These are phyloP conservation scores for Alcis repandata DNA, from an alignment of 2,888 invertebrate genomes.

Conservation along the genomic window DNA sequence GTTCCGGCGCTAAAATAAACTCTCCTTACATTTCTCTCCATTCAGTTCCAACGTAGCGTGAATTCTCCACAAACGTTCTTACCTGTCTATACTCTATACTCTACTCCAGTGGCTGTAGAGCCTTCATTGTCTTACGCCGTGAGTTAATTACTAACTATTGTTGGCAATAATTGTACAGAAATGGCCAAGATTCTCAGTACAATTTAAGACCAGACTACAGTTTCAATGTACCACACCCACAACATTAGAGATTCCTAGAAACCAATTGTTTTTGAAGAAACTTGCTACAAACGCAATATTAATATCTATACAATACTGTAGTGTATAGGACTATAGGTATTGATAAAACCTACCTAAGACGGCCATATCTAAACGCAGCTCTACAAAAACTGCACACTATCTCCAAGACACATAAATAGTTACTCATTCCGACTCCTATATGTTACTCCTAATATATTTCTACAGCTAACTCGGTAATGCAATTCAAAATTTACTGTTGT, in stretches of 20 bases:
- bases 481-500: conserved; percentile 51
- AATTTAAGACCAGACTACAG: not conserved
- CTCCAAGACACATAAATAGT: not conserved
- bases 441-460: conserved; percentile 23
- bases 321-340: too few species aligned
- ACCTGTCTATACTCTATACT: conserved; percentile 31
- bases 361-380: too few species aligned
- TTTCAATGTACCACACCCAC: not conserved
- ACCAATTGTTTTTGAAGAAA: not conserved
- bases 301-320: too few species aligned
- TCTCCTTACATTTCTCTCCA: conserved; percentile 32
- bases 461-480: conserved; percentile 39
- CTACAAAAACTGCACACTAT: too few species aligned
- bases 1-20: conserved; percentile 23
- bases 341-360: too few species aligned
- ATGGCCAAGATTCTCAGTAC: not conserved
- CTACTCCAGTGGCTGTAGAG: not conserved
- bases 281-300: too few species aligned
- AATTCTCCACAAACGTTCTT: conserved; percentile 30
- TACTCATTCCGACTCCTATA: not conserved
- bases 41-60: conserved; percentile 34
- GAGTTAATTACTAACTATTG: conserved; percentile 26
- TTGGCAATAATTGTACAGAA: conserved; percentile 11
- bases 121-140: conserved; percentile 29
- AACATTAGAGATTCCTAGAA: not conserved